Evolutionary conservation across 2,888 invertebrate species (phyloP).

Genomic region (Drosophila basisetae): DNA sequence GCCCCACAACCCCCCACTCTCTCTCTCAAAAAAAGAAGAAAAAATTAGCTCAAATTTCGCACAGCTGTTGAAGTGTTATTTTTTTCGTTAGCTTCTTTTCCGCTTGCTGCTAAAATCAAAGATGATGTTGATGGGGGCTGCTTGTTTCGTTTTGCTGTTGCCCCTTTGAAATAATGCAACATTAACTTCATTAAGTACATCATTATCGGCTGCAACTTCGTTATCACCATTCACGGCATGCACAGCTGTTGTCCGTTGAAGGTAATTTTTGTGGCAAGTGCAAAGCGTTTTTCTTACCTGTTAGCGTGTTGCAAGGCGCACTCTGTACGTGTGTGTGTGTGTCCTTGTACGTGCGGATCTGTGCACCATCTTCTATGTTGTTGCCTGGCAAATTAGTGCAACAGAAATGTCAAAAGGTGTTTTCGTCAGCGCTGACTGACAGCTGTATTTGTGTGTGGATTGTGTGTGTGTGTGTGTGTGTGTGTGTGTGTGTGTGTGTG

Average conservation of each 20-base stretch:
- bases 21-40: background rate
- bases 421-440: constrained; percentile 32
- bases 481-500: constrained; percentile 4
- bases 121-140: constrained; percentile 10
- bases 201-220: constrained; percentile 14
- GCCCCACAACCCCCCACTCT: background rate
- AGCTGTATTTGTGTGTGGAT: constrained; percentile 11
- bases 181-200: constrained; percentile 10
- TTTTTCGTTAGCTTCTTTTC: background rate
- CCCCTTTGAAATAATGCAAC: constrained; percentile 3
- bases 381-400: constrained; percentile 62
- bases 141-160: background rate
- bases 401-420: constrained; percentile 54
- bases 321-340: constrained; percentile 9
- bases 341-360: constrained; percentile 7
- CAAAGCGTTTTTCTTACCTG: constrained; percentile 56
- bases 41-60: constrained; percentile 56
- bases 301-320: constrained; percentile 41
- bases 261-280: constrained; percentile 9
- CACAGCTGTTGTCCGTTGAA: constrained; percentile 70
- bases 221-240: constrained; percentile 51
- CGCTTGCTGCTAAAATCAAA: constrained; percentile 26
- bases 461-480: constrained; percentile 6
- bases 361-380: constrained; percentile 9
- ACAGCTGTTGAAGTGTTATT: constrained; percentile 43